Conservation (phyloP, 2,888 invertebrate genomes). For the Melanostoma scalare region DNA sequence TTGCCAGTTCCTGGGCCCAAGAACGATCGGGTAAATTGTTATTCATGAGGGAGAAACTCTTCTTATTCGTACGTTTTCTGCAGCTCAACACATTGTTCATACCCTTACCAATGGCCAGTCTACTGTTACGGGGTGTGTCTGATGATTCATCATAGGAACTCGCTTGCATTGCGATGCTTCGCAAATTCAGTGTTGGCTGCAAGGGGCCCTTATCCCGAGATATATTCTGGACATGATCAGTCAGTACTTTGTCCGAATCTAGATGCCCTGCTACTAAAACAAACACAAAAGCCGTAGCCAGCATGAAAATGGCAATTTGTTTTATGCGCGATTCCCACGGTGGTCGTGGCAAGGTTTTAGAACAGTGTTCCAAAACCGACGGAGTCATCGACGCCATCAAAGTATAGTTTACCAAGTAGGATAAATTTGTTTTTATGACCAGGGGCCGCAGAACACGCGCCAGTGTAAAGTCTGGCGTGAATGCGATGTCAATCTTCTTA, state of each 20-base stretch:
- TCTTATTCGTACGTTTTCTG: slow-evolving; percentile 56
- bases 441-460: slow-evolving; percentile 87
- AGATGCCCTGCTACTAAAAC: slow-evolving; percentile 87
- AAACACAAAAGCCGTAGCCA: slow-evolving; percentile 85
- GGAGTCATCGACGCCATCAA: slow-evolving; percentile 86
- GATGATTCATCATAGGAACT: slow-evolving; percentile 46
- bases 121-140: slow-evolving; percentile 43
- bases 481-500: slow-evolving; percentile 91
- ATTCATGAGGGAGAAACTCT: slow-evolving; percentile 22
- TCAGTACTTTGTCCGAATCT: slow-evolving; percentile 88
- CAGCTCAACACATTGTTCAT: slow-evolving; percentile 36
- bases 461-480: slow-evolving; percentile 93
- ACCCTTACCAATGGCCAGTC: slow-evolving; percentile 13
- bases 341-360: slow-evolving; percentile 87
- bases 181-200: slow-evolving; percentile 85
- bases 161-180: slow-evolving; percentile 80
- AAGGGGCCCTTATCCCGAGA: slow-evolving; percentile 83
- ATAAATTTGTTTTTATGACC: slow-evolving; percentile 85
- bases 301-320: slow-evolving; percentile 85
- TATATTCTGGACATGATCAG: slow-evolving; percentile 81
- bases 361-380: slow-evolving; percentile 87
- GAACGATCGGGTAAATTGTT: slow-evolving; percentile 63
- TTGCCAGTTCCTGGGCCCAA: slow-evolving; percentile 74
- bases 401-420: slow-evolving; percentile 86
- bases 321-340: slow-evolving; percentile 89